Conservation (phyloP, 2,797 vertebrate genomes). For the Oophaga sylvatica region DNA sequence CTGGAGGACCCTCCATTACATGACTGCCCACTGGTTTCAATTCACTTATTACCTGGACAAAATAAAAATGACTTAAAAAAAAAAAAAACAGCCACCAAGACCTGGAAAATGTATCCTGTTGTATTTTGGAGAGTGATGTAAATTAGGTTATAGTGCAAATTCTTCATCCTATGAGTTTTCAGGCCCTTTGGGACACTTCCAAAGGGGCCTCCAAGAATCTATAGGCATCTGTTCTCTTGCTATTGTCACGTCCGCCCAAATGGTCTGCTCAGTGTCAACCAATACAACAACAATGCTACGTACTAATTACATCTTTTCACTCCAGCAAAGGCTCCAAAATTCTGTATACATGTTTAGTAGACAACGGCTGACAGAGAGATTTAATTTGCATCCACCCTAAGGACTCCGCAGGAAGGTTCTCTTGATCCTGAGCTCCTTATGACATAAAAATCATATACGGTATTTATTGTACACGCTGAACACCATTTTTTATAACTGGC, state of each 20-base stretch:
- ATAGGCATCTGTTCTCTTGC: slow-evolving; percentile 30
- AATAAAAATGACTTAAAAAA: neutral
- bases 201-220: neutral
- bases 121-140: neutral
- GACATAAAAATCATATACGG: neutral
- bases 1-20: neutral
- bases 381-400: neutral
- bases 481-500: neutral
- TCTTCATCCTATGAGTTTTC: slow-evolving; percentile 8
- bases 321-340: neutral
- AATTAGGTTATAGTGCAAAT: slow-evolving; percentile 26
- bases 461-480: neutral
- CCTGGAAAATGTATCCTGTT: slow-evolving; percentile 18
- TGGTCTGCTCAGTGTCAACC: slow-evolving; percentile 14
- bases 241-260: slow-evolving; percentile 15
- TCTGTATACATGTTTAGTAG: neutral
- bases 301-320: slow-evolving; percentile 2
- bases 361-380: neutral
- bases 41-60: neutral
- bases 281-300: neutral
- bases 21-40: neutral
- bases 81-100: neutral
- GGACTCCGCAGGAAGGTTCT: neutral
- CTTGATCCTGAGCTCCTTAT: neutral
- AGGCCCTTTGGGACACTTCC: neutral